These are phyloP conservation scores for Exaiptasia diaphana DNA, from an alignment of 64 coral and sea anemone genomes.

Conservation along the genomic window DNA sequence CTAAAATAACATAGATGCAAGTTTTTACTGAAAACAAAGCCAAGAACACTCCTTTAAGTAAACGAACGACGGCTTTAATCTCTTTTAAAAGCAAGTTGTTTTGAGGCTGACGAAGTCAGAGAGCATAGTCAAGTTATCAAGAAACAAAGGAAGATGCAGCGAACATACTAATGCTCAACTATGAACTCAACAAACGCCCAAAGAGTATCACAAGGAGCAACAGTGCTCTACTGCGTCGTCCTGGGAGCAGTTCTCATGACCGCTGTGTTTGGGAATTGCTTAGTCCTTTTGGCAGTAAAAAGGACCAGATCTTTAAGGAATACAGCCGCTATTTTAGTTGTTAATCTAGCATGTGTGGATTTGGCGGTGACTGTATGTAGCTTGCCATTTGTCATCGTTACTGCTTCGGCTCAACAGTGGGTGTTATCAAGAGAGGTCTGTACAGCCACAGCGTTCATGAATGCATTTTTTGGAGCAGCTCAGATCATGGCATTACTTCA, in stretches of 20 bases:
- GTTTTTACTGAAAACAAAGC: too few species aligned
- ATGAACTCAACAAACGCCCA: too few species aligned
- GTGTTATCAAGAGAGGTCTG: constrained; percentile 37
- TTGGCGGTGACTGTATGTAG: constrained; percentile 58
- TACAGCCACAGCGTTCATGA: constrained; percentile 68
- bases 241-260: constrained; percentile 44
- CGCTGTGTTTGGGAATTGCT: constrained; percentile 70
- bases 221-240: constrained; percentile 25
- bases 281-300: constrained; percentile 64
- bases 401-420: constrained; percentile 48
- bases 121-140: too few species aligned
- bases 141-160: too few species aligned
- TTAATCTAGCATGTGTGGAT: constrained; percentile 83
- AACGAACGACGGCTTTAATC: too few species aligned
- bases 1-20: too few species aligned
- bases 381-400: constrained; percentile 80
- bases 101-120: too few species aligned
- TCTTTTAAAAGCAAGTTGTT: too few species aligned
- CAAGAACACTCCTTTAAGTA: too few species aligned
- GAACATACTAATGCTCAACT: too few species aligned
- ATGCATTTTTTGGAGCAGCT: constrained; percentile 82
- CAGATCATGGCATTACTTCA: constrained; percentile 86
- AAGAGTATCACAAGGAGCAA: background rate
- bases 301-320: constrained; percentile 64
- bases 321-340: constrained; percentile 67